Percentiles rank a stretch among this genome's conserved stretches.
phyloP scores from a whole-genome alignment of 2,113 vertebrate genomes.

The Axis porcinus region DNA sequence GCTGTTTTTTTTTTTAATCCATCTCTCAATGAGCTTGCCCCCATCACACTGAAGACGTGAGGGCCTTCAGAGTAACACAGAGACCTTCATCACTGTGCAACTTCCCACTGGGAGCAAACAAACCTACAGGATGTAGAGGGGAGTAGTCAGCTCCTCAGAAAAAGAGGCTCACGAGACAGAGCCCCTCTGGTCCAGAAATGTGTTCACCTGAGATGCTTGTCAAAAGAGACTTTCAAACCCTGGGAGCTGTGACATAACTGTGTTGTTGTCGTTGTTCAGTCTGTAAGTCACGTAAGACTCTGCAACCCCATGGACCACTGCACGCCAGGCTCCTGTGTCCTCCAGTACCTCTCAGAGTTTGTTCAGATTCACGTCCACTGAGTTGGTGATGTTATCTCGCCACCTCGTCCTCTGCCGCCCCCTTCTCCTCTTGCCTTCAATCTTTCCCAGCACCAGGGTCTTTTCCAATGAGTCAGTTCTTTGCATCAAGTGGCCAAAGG shows the following conservation, averaged over 20 bases:
- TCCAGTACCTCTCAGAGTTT: neutral
- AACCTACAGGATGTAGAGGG: neutral
- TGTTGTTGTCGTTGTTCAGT: neutral
- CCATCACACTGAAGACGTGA: neutral
- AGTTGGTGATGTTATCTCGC: neutral
- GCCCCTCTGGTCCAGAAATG: neutral
- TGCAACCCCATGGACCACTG: neutral
- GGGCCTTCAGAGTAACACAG: neutral
- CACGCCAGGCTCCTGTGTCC: neutral
- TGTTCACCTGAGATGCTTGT: neutral
- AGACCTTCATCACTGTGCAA: rapidly evolving
- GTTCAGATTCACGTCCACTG: neutral
- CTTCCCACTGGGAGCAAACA: neutral
- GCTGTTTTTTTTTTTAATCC: neutral
- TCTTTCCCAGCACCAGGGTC: neutral
- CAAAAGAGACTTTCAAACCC: neutral
- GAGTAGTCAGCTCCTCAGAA: neutral
- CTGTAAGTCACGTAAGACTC: neutral
- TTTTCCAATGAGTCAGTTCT: neutral
- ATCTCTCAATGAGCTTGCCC: neutral
- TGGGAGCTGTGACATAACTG: neutral
- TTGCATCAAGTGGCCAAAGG: neutral
- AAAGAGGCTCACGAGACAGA: rapidly evolving
- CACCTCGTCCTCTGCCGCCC: neutral
- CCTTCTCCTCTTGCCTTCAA: neutral